Evolutionary conservation across 1,140 invertebrate genomes (phyloP), one percentile per base, ranked within the genome.

Genomic region (Sipha flava): DNA sequence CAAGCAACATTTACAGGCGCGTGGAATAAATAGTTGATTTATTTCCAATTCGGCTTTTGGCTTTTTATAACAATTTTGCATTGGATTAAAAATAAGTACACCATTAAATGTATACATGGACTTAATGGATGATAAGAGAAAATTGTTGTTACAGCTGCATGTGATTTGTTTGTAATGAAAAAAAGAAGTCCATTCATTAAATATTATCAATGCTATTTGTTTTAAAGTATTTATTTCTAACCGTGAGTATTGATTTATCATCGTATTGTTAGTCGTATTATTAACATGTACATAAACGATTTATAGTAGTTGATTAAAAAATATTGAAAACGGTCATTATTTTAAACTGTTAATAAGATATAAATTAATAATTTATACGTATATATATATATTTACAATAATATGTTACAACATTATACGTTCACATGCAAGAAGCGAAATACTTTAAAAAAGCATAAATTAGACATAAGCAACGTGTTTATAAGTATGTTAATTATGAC

Each of bases 11-110:
- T 54, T 75, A 75, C 73, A 77, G 49, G 73, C 73, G 16, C 23
- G n/a, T 77, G 34, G 5, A 29, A 34, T 16, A 59, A 9, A n/a
- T n/a, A 57, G 23, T 54, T 59, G 34, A 73, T 73, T 52, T 21
- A 73, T 77, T 77, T 77, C 73, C 73, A 77, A 77, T 59, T 77
- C 23, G 73, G 47, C 73, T 77, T 77, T 37, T 77, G 49, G 73
- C 73, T 59, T 77, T 75, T 37, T 31, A n/a, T 49, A n/a, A 47
- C 1, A 23, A 16, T 31, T 21, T 59, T 29, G 12, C n/a, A 31
- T 23, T 29, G n/a, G n/a, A 29, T 49, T 29, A 29, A 29, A 59
- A 10, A 23, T 3, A n/a, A 54, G 21, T 16, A 1, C 49, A 5
- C 4, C 6, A 54, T 54, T 21, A 54, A 21, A 54, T n/a, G n/a